Evolutionary conservation across 23 tunicate genomes (phyloP), one percentile per base, ranked within the genome.

Genomic region (Corella eumyota): DNA sequence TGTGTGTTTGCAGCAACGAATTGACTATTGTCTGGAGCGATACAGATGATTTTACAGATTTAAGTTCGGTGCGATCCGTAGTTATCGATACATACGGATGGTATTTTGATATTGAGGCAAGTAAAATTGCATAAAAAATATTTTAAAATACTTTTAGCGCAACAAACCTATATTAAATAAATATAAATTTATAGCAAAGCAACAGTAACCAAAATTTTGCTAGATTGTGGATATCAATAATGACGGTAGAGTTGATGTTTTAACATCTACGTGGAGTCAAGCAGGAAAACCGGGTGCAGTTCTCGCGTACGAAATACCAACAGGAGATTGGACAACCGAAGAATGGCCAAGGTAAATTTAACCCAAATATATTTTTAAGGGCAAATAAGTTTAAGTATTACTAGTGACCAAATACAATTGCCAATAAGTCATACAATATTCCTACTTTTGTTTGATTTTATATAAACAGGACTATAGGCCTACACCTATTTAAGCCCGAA

Each of bases 261-360:
- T 90, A n/a, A 61, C 81, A 6, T 53, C 83, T 38, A 90, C 97
- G 4, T 90, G 97, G 97, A 71, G 80, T 61, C 81, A 74, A 50
- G 45, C 45, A 1, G 78, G 70, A 17, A 56, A 61, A 24, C 69
- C 70, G 11, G 97, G 97, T 55, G 72, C 81, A 3, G 71, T 76
- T 23, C 51, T 79, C 0, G 83, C 90, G 24, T 90, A 90, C 55
- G 90, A 82, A 46, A 68, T 82, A 38, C 92, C 92, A 1, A 26
- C 40, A 28, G 56, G 53, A 1, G 71, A 74, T 22, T 82, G 92
- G 92, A 52, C 61, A 19, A 67, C 75, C 4, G 81, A 74, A 34
- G 50, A 56, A 3, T 82, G 92, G 92, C 22, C 58, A 21, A 74
- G 58, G 90, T 80, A 61, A 9, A 9, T 22, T 44, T 13, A 36